Conservation (phyloP, 2,888 invertebrate species). For the Eupelmus urozonus region DNA sequence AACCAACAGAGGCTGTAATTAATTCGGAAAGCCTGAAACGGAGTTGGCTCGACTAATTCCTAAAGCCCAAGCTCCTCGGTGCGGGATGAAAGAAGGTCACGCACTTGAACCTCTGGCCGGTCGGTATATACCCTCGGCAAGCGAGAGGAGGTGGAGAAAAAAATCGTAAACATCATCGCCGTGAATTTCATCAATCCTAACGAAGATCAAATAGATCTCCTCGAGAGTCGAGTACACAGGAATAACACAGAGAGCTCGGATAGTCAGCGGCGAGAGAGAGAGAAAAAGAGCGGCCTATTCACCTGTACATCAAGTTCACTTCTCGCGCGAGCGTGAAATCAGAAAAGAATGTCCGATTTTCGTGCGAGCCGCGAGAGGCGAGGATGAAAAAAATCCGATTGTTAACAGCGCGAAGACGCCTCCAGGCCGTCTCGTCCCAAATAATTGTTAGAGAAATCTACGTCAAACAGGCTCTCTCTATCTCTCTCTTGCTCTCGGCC, state of each 20-base stretch:
- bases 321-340: slow-evolving; percentile 13
- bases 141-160: slow-evolving; percentile 17
- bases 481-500: not conserved
- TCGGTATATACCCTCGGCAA: not conserved
- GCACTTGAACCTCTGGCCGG: slow-evolving; percentile 3
- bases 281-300: slow-evolving; percentile 16
- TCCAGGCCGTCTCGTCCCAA: slow-evolving; percentile 53
- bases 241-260: not conserved
- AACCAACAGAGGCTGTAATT: too few relatives aligned
- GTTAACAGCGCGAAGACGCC: slow-evolving; percentile 48
- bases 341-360: slow-evolving; percentile 50
- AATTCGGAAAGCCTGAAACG: too few relatives aligned
- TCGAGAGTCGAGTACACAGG: slow-evolving; percentile 31
- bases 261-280: not conserved
- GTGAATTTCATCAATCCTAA: slow-evolving; percentile 31
- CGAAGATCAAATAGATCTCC: slow-evolving; percentile 40
- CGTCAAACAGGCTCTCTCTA: slow-evolving; percentile 26
- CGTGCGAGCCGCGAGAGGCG: not conserved
- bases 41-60: too few relatives aligned
- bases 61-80: too few relatives aligned
- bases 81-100: slow-evolving; percentile 11
- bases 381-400: slow-evolving; percentile 41
- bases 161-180: slow-evolving; percentile 37
- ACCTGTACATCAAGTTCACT: slow-evolving; percentile 52
- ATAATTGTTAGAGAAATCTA: slow-evolving; percentile 56